Evolutionary conservation across 2,113 vertebrate species (phyloP), one percentile per base, ranked within the genome.

Genomic region (Lophura nycthemera): DNA sequence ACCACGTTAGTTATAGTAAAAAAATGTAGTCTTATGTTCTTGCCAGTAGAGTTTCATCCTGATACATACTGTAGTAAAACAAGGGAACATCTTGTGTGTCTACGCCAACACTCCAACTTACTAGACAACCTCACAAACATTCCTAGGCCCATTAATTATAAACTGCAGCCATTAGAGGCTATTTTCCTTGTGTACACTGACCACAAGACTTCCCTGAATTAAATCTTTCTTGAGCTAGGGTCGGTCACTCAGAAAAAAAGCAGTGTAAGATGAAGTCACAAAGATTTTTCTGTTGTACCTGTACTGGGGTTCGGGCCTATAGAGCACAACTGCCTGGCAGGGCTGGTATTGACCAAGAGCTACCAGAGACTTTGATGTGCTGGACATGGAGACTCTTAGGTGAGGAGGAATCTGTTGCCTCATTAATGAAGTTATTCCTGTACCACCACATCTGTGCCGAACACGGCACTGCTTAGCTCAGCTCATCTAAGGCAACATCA

Each of bases 111-210:
- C 76, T 93, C 66, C 54, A 90, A 25, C 30, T 88, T 75, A 61
- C 70, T 85, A 91, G 84, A 87, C 48, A 92, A 64, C 60, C 67
- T 93, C 42, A 29, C 56, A 89, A 91, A 83, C 56, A 74, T 60
- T 83, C 54, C 74, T 27, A 64, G 36, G 32, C 25, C 65, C 13
- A 12, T 63, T 83, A 45, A 77, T 67, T 88, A 40, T 27, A 80
- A 83, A 54, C 14, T 59, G 36, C 34, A 66, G 34, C 34, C 67
- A 45, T 63, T 59, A 73, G 13, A 88, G 30, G n/a, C 75, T 73
- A 38, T 81, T 90, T 88, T 93, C 24, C 50, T 91, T 13, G 3
- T 86, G 56, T 50, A 45, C 2, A 1, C 20, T 66, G 59, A 77
- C 79, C 79, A 56, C 64, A 83, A 29, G 21, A 67, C 60, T 86